phyloP scores from a whole-genome alignment of 2,113 vertebrate genomes.

The Bufo bufo region DNA sequence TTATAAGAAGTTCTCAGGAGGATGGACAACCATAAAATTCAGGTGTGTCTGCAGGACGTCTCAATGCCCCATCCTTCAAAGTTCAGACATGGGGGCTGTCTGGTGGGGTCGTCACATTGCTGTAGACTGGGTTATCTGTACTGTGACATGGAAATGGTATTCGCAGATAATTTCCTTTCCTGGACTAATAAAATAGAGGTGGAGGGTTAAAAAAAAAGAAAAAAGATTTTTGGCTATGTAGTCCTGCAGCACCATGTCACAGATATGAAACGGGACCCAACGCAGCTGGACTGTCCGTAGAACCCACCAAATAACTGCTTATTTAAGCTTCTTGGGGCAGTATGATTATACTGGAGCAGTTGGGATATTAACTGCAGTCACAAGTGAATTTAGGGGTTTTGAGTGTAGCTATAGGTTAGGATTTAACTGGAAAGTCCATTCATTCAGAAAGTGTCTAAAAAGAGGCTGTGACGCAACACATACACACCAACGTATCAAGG shows the following conservation, averaged over 20 bases:
- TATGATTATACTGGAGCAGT: background rate
- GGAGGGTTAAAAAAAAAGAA: background rate
- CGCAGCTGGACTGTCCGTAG: background rate
- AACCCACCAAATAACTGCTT: background rate
- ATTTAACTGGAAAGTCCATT: background rate
- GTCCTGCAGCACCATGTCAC: background rate
- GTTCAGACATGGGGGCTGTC: background rate
- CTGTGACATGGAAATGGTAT: background rate
- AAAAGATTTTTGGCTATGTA: background rate
- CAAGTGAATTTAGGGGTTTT: background rate
- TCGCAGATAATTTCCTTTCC: background rate
- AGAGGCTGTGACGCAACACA: background rate
- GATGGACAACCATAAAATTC: background rate
- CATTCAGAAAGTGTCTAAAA: background rate
- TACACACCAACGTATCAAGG: background rate
- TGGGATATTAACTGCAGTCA: background rate
- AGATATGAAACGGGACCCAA: background rate
- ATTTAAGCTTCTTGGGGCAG: background rate
- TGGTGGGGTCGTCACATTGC: background rate
- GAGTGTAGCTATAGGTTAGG: too few species aligned
- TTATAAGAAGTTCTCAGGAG: background rate
- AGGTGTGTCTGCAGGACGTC: background rate
- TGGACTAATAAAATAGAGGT: background rate
- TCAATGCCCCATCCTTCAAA: background rate
- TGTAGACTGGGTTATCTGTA: background rate